These are phyloP conservation scores for Drosophila teissieri DNA, from an alignment of 1,140 invertebrate species.

Conservation along the genomic window DNA sequence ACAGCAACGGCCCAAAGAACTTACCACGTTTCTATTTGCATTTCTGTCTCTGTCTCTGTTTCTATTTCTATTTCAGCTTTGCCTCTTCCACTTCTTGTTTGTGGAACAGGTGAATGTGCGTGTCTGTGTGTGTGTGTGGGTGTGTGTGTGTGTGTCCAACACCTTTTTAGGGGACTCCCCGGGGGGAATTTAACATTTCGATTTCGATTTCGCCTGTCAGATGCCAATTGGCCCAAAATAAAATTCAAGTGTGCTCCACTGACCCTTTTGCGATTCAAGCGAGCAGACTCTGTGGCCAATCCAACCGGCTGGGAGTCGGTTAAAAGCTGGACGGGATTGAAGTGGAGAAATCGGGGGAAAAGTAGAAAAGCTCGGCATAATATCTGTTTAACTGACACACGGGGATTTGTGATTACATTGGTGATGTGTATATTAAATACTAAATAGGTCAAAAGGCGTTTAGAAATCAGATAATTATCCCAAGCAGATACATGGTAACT, in stretches of 20 bases:
- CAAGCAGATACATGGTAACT: too few species aligned
- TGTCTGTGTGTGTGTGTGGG: too few species aligned
- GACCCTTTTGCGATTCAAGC: slow-evolving; percentile 5
- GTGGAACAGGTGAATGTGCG: neutral
- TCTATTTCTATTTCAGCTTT: slow-evolving; percentile 9
- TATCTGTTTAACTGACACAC: neutral
- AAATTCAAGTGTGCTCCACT: slow-evolving; percentile 3
- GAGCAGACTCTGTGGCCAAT: neutral
- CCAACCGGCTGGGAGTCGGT: neutral
- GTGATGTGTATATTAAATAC: too few species aligned
- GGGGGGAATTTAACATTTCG: slow-evolving; percentile 14
- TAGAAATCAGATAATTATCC: too few species aligned
- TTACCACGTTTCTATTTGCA: slow-evolving; percentile 62
- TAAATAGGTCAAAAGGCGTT: too few species aligned
- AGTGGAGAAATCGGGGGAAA: neutral
- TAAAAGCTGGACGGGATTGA: neutral
- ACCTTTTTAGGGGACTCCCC: slow-evolving; percentile 18
- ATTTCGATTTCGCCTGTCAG: slow-evolving; percentile 26
- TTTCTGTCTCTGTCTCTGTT: slow-evolving; percentile 20
- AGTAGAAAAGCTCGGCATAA: neutral
- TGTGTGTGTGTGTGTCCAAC: slow-evolving; percentile 21
- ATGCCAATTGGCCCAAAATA: slow-evolving; percentile 18
- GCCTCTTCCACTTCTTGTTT: neutral
- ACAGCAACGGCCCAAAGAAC: slow-evolving; percentile 45
- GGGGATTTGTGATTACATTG: neutral